Percentiles rank a stretch among this genome's conserved stretches.
Conservation (phyloP, 2,113 vertebrate genomes). For the Halcyon senegalensis region DNA sequence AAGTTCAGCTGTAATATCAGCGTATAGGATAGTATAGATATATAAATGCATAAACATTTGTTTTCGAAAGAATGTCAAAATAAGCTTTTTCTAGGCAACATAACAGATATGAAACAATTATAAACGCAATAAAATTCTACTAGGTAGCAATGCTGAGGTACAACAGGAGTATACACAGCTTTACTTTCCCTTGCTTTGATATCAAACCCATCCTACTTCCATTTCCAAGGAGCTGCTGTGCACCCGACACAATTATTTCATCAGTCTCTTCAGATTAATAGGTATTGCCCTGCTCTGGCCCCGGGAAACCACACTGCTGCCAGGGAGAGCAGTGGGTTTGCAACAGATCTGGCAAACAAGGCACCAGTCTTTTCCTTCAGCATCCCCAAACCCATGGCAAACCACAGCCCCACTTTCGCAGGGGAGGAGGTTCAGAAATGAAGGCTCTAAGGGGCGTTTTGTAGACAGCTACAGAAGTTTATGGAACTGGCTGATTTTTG, state of each 20-base stretch:
- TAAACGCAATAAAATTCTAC: background rate
- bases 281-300: background rate
- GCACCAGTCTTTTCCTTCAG: rapidly evolving
- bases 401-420: background rate
- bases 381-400: background rate
- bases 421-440: background rate
- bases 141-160: background rate
- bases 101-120: background rate
- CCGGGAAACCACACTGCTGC: background rate
- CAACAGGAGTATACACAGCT: background rate
- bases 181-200: background rate
- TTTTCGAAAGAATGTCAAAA: background rate
- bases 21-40: too few relatives aligned
- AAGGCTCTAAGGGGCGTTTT: background rate
- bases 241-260: background rate
- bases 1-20: background rate
- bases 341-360: background rate
- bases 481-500: background rate
- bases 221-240: background rate
- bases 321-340: background rate
- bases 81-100: background rate
- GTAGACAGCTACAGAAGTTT: background rate
- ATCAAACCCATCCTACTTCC: background rate
- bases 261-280: background rate
- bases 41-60: background rate